Evolutionary conservation across 2,888 invertebrate genomes (phyloP).

Genomic region (Mycalesis mineus): DNA sequence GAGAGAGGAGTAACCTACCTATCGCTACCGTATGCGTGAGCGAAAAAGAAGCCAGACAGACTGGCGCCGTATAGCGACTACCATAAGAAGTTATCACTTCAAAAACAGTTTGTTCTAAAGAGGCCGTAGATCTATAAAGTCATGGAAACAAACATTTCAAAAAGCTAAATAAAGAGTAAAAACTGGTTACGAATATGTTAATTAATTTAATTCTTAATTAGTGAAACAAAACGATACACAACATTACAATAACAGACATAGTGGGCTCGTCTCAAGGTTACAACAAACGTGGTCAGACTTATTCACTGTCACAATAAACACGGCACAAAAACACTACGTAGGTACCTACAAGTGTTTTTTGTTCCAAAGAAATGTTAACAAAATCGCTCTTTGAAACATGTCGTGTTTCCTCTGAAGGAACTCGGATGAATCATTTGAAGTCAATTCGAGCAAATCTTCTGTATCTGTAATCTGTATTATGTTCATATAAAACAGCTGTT

Average conservation of each 20-base stretch:
- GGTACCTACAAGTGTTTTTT: too few relatives aligned
- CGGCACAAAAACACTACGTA: slow-evolving; percentile 31
- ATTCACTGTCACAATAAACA: slow-evolving; percentile 39
- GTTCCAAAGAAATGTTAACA: slow-evolving; percentile 38
- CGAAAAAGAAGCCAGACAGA: too few relatives aligned
- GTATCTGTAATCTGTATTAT: too few relatives aligned
- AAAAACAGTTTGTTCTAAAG: too few relatives aligned
- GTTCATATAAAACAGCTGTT: too few relatives aligned
- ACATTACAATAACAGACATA: slow-evolving; percentile 37
- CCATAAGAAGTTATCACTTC: too few relatives aligned
- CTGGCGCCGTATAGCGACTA: too few relatives aligned
- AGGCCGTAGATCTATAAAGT: too few relatives aligned
- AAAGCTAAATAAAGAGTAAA: background rate
- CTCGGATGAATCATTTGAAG: background rate
- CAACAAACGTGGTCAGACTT: slow-evolving; percentile 48
- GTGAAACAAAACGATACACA: slow-evolving; percentile 26
- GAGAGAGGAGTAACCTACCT: too few relatives aligned
- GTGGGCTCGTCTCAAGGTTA: slow-evolving; percentile 58
- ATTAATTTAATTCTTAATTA: background rate
- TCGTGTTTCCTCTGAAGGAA: too few relatives aligned
- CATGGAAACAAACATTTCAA: too few relatives aligned
- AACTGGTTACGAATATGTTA: background rate
- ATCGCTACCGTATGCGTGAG: too few relatives aligned
- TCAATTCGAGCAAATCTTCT: background rate
- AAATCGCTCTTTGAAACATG: slow-evolving; percentile 1